A percentile compares a stretch with the other conserved stretches of the same genome.
phyloP scores from a whole-genome alignment of 2,888 invertebrate species.

The Melinaea menophilus region DNA sequence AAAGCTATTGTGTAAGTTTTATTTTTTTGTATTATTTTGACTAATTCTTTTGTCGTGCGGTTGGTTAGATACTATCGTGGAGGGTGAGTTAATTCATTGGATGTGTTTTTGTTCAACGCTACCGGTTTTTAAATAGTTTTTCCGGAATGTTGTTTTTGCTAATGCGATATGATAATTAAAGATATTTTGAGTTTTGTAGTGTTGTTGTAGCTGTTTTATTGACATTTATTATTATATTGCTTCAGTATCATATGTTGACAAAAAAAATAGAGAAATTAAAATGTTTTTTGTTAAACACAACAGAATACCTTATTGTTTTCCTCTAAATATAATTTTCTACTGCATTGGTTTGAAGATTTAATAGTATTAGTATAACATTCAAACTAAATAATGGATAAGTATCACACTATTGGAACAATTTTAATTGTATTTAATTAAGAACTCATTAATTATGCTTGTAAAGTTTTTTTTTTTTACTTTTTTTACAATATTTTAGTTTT shows the following conservation, averaged over 20 bases:
- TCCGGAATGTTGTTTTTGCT: conserved; percentile 42
- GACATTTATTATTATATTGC: conserved; percentile 13
- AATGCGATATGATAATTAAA: conserved; percentile 41
- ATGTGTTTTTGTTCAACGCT: conserved; percentile 59
- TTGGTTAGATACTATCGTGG: conserved; percentile 69
- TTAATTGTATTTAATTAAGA: too few relatives aligned
- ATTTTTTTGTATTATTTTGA: conserved; percentile 70
- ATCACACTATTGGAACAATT: too few relatives aligned
- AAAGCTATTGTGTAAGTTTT: conserved; percentile 67
- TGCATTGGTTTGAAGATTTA: too few relatives aligned
- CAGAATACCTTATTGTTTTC: too few relatives aligned
- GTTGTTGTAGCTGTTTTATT: conserved; percentile 26
- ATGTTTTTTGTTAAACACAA: too few relatives aligned
- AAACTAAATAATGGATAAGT: too few relatives aligned
- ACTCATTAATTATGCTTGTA: too few relatives aligned
- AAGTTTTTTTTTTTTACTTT: too few relatives aligned
- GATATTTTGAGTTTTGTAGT: conserved; percentile 34
- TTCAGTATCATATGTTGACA: background rate
- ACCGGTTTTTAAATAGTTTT: conserved; percentile 54
- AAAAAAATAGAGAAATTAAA: too few relatives aligned
- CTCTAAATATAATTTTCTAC: too few relatives aligned
- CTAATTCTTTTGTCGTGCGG: conserved; percentile 75
- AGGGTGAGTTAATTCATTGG: conserved; percentile 66
- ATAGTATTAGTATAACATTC: too few relatives aligned
- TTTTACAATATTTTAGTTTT: too few relatives aligned